Percentiles rank a stretch among this genome's conserved stretches.
phyloP scores from a whole-genome alignment of 1,140 invertebrate genomes.

The Drosophila parabipectinata region DNA sequence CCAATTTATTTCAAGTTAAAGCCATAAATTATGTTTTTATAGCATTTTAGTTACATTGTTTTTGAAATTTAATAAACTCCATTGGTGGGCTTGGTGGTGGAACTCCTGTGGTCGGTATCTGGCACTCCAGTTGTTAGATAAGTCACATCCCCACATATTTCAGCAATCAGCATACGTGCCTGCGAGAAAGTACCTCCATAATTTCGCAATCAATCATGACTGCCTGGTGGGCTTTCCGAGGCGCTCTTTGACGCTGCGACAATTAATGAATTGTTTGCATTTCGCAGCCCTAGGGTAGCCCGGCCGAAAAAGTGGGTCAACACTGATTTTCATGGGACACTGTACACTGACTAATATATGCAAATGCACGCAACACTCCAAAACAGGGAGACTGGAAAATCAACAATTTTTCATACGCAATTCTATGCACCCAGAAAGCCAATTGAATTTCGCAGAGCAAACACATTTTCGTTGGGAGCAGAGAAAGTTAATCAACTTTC shows the following conservation, averaged over 20 bases:
- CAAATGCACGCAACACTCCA: slow-evolving; percentile 47
- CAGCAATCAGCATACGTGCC: slow-evolving; percentile 24
- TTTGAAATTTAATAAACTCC: no score
- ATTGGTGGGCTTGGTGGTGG: not conserved
- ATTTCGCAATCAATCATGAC: slow-evolving; percentile 57
- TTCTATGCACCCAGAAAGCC: slow-evolving; percentile 28
- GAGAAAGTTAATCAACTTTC: slow-evolving; percentile 40
- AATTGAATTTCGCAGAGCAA: slow-evolving; percentile 56
- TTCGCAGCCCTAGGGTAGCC: not conserved
- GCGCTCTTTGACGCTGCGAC: slow-evolving; percentile 30
- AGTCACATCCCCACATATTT: slow-evolving; percentile 43
- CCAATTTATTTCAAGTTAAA: not conserved
- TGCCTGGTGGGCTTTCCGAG: slow-evolving; percentile 20
- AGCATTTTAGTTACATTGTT: not conserved
- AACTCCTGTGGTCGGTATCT: not conserved
- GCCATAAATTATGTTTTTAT: not conserved
- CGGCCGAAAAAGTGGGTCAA: slow-evolving; percentile 52
- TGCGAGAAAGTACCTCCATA: slow-evolving; percentile 3
- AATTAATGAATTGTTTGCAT: slow-evolving; percentile 67
- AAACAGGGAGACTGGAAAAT: slow-evolving; percentile 11
- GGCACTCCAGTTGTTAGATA: slow-evolving; percentile 29
- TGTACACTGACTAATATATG: slow-evolving; percentile 52
- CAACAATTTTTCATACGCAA: slow-evolving; percentile 40
- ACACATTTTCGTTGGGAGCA: slow-evolving; percentile 18
- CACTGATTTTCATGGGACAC: slow-evolving; percentile 18